Conservation (phyloP, 2,888 invertebrate genomes). For the Caenorhabditis sp. region DNA sequence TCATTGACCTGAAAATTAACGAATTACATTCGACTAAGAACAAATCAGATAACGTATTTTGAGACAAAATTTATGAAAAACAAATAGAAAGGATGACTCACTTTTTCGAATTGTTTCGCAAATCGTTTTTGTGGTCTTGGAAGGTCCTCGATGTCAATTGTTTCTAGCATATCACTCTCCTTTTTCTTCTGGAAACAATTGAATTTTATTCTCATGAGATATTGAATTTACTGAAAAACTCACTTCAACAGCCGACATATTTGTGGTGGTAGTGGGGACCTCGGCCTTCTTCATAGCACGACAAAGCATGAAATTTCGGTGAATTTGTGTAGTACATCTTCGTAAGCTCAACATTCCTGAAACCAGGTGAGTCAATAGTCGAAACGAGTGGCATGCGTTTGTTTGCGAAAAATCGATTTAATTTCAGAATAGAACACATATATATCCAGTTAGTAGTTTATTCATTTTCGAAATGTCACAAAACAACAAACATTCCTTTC, state of each 20-base stretch:
- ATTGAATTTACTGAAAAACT: not conserved
- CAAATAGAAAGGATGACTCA: constrained; percentile 12
- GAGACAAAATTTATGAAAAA: not conserved
- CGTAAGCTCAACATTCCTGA: not conserved
- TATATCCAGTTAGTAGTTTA: too few relatives aligned
- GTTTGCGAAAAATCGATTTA: too few relatives aligned
- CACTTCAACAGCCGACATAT: not conserved
- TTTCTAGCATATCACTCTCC: constrained; percentile 64
- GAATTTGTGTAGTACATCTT: not conserved
- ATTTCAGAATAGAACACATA: too few relatives aligned
- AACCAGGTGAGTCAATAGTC: too few relatives aligned
- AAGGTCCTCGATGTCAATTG: constrained; percentile 65
- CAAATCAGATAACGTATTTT: too few relatives aligned
- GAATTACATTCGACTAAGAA: too few relatives aligned
- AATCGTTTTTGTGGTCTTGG: constrained; percentile 68
- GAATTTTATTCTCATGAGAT: too few relatives aligned
- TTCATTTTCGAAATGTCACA: too few relatives aligned
- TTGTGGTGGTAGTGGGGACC: not conserved
- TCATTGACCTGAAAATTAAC: constrained; percentile 57
- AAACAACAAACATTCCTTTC: too few relatives aligned
- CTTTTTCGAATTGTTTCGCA: constrained; percentile 67
- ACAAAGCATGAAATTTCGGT: not conserved
- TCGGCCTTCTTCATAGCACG: not conserved
- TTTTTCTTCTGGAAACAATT: constrained; percentile 48
- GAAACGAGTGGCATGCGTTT: too few relatives aligned